Evolutionary conservation across 2,888 invertebrate genomes (phyloP), one percentile per base, ranked within the genome.

Genomic region (Dascillus cervinus): DNA sequence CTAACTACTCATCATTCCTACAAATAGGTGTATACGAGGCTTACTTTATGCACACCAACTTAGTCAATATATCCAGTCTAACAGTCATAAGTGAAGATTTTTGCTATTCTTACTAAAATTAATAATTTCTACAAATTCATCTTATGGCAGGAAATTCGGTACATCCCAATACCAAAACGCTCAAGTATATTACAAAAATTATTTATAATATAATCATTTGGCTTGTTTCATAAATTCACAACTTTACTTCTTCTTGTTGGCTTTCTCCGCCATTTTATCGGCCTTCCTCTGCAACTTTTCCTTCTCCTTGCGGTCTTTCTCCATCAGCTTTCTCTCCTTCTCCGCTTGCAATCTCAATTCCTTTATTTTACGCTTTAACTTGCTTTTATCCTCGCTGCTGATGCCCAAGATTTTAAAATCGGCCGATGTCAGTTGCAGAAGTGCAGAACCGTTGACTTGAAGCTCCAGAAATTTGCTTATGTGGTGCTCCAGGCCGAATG

Each of bases 331-430:
- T 43, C 75, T 70, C 54, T 79, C 79, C 51, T 77, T 77, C 48
- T 82, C 82, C 15, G 78, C 79, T 55, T 82, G 82, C 37, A 77
- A 66, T 51, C 83, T 79, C 24, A 90, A 71, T 50, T 89, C 88
- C 65, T 90, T 90, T 46, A 90, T 76, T 59, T 86, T 85, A 21
- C 87, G 74, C 64, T 90, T 90, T 58, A 90, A 71, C 44, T 83
- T 77, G 42, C 79, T 78, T 60, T 89, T 88, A 62, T 89, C 88
- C 38, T 87, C 84, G 19, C 79, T 76, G 30, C 73, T 72, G 26
- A 89, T 78, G 24, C 87, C 87, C 24, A 88, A 72, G 44, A 82
- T 76, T 70, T 96, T 97, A 44, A 97, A 79, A 66, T 91, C 92
- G 34, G 87, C 80, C 1, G 92, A 89, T 58, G 94, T 92, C 31